Base-by-base conservation (phyloP, 2,113 vertebrate genomes). In the Tretioscincus oriximinensis region DNA sequence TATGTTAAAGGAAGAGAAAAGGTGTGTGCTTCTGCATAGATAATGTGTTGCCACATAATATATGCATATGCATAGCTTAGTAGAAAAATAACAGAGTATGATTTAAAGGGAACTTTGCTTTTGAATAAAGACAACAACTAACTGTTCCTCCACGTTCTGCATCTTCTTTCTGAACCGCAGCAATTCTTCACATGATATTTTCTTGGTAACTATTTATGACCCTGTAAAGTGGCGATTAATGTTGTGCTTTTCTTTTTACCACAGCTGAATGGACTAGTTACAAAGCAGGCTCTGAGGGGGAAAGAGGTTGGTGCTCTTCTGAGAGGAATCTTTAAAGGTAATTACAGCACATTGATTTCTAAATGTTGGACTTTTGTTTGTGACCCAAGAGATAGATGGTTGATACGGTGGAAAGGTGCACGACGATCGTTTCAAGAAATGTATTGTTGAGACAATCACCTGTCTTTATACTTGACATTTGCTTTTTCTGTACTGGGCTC, bases 241-340 rank as follows among this genome's bases (percentile, higher is more conserved):
- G 35, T 76, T 41, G 26, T 10, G 0, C 51, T 24, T 63, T 47
- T 77, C 28, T 63, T 86, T 68, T 86, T 70, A 28, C 89, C 81
- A 60, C 87, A 98, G 97, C 85, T 98, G 60, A 91, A 85, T 4
- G 66, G 86, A 0, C 84, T 96, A 31, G 94, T 99, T 77, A 97
- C 95, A 12, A 93, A 89, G 28, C 93, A 95, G 41, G 97, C 97
- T 2, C 88, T 99, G 76, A 97, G 94, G 87, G 97, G 97, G 1
- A 97, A 93, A 87, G 93, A 94, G 47, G 91, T 93, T 29, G 94
- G 96, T 4, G 73, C 93, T 2, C 78, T 97, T 83, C 93, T 99
- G 31, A 97, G 96, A 92, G 96, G 93, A 76, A 93, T 98, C 89
- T 97, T 99, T 86, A 97, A 90, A 97, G 98, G 98, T 99, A 93